Evolutionary conservation across 1,140 invertebrate species (phyloP), one percentile per base, ranked within the genome.

Genomic region (Drosophila funebris): DNA sequence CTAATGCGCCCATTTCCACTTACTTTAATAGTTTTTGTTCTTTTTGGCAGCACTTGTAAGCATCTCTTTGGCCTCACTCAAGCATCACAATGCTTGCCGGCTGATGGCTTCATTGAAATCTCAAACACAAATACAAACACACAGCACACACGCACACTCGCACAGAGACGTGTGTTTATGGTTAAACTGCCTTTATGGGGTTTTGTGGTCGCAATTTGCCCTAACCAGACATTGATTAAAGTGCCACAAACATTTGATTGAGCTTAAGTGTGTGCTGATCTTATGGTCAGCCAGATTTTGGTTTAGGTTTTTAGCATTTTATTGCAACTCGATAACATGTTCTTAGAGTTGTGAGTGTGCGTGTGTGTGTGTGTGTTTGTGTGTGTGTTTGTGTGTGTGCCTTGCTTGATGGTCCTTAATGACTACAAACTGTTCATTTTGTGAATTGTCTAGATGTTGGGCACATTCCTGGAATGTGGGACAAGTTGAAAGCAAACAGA

Each of bases 1-100:
- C 56, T 87, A 76, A 78, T 88, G 76, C 83, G 83, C 87, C 83
- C 78, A 87, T 79, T 88, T 87, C 78, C 83, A 87, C 84, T 88
- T 87, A 83, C 76, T 79, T 88, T 83, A 83, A 88, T 87, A 87
- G 83, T 83, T 68, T 74, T 67, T 87, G 48, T 68, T 78, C 64
- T 64, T 83, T 83, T 69, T 27, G 73, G 27, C 72, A 44, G 67
- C 79, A 72, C 79, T 78, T 83, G 46, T 67, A 13, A 46, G 60
- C 77, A 20, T 33, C 76, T 54, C 57, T 75, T 75, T 56, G 50
- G 48, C 61, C 60, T 22, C 52, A 36, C 61, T 71, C 60, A 57
- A 60, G 53, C 13, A 29, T 4, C 31, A 43, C 44, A 53, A 22
- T 27, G 41, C 54, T 16, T 5, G 11, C 7, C 43, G 8, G 20